Evolutionary conservation across 2,113 vertebrate species (phyloP).

Genomic region (Hucho hucho): DNA sequence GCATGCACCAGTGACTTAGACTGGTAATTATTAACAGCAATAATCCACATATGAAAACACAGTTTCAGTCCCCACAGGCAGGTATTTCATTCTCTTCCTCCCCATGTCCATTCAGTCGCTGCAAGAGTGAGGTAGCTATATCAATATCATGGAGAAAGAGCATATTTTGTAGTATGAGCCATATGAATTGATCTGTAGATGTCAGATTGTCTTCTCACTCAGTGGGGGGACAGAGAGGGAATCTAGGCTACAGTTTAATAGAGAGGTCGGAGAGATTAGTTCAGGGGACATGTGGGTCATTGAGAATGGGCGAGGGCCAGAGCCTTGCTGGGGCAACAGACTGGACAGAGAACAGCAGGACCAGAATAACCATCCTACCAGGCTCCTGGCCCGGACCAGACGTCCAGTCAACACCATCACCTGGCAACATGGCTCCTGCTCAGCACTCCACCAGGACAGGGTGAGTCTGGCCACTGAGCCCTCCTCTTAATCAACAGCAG

Average conservation of each 20-base stretch:
- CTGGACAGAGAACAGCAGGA: constrained; percentile 22
- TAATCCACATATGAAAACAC: constrained; percentile 38
- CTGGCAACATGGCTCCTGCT: constrained; percentile 37
- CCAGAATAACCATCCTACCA: constrained; percentile 26
- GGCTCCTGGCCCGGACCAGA: constrained; percentile 24
- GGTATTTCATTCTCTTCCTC: background rate
- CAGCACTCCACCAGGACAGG: constrained; percentile 34
- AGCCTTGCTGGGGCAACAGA: constrained; percentile 12
- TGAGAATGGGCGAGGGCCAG: constrained; percentile 23
- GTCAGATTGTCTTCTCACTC: too few species aligned
- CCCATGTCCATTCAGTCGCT: too few species aligned
- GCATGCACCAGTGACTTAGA: constrained; percentile 29
- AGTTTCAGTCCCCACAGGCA: constrained; percentile 50
- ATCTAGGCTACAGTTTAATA: too few species aligned
- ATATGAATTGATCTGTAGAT: too few species aligned
- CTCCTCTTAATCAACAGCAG: constrained; percentile 47
- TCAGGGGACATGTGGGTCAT: constrained; percentile 38
- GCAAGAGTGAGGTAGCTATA: too few species aligned
- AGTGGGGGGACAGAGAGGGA: background rate
- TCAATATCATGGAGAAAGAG: too few species aligned
- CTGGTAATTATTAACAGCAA: constrained; percentile 74
- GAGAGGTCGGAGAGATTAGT: constrained; percentile 11
- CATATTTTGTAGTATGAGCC: too few species aligned
- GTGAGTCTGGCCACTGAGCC: constrained; percentile 66
- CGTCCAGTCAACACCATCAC: constrained; percentile 33